Base-by-base conservation (phyloP, 1,140 invertebrate species). In the Drosophila pseudoananassae region DNA sequence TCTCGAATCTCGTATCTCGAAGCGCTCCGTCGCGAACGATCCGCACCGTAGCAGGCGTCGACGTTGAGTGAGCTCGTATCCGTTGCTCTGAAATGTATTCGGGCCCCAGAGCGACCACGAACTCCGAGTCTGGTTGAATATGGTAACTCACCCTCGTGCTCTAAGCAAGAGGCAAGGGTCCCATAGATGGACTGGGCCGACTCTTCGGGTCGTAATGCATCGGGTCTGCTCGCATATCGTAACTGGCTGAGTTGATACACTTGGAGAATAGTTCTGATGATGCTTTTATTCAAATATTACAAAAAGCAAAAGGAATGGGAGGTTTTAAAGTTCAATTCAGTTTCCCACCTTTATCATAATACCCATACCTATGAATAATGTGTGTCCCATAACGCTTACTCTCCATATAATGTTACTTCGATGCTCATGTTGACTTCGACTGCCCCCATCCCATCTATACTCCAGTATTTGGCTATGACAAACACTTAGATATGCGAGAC, bases 401-500 rank as follows among this genome's bases (percentile, higher is more conserved):
- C 14, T 25, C 8, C 38, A 7, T 69, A 25, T 49, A 29, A 7
- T n/a, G 9, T 45, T 63, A 31, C 27, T 23, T 4, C 36, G 17
- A 7, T 7, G 33, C 46, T 17, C 17, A 43, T 36, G 45, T 57
- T 57, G 33, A 57, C 17, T 51, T 33, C 52, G 47, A 27, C 20
- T 51, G 46, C 45, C 65, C 45, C 23, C 36, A 20, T 45, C 12
- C 10, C 33, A 65, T 52, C 38, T 56, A 14, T 20, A 49, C 52
- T 17, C 45, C 40, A 8, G 46, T 51, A 72, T 81, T 76, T 76
- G 46, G 49, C 45, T 81, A 69, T 54, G 49, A 81, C 57, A 72
- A 64, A 72, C 75, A 76, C 50, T 78, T 56, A n/a, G 81, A 70
- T 52, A 87, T 47, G 50, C 47, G 72, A 81, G 66, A 63, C 36